Percentiles rank a stretch among this genome's conserved stretches.
Evolutionary conservation across 64 coral and sea anemone genomes (phyloP).

Genomic region (Porites australiensis): DNA sequence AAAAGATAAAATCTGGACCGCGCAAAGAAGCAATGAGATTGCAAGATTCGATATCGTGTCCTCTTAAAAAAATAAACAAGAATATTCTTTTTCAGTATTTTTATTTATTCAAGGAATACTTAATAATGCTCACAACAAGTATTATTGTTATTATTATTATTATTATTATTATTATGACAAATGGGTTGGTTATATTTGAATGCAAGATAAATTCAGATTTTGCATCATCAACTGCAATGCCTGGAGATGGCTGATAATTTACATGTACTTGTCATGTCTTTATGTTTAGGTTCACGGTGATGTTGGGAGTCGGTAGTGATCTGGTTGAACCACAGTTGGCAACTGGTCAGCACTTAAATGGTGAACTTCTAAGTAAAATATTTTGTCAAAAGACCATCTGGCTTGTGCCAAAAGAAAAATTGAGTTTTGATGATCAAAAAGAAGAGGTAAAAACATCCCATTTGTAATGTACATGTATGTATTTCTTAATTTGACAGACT

Average conservation of each 20-base stretch:
- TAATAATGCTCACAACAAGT: no score
- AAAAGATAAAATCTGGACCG: not conserved
- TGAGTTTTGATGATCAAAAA: slow-evolving; percentile 1
- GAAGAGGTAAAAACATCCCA: not conserved
- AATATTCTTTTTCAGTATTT: no score
- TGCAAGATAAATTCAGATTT: no score
- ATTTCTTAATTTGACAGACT: no score
- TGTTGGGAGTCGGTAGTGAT: slow-evolving; percentile 65
- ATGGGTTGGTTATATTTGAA: no score
- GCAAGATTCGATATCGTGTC: not conserved
- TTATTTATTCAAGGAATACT: no score
- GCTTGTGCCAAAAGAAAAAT: slow-evolving; percentile 55
- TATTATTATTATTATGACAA: no score
- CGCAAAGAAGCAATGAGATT: not conserved
- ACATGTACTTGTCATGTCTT: not conserved
- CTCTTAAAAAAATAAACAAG: not conserved
- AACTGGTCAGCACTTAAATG: slow-evolving; percentile 67
- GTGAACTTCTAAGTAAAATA: slow-evolving; percentile 51
- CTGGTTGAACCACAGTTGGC: slow-evolving; percentile 50
- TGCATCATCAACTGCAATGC: no score
- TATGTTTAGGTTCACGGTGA: slow-evolving; percentile 57
- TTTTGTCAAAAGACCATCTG: slow-evolving; percentile 72
- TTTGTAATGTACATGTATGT: no score
- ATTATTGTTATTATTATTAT: no score
- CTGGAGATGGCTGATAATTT: no score